Base-by-base conservation (phyloP, 1,140 invertebrate species). In the Catajapyx aquilonaris region DNA sequence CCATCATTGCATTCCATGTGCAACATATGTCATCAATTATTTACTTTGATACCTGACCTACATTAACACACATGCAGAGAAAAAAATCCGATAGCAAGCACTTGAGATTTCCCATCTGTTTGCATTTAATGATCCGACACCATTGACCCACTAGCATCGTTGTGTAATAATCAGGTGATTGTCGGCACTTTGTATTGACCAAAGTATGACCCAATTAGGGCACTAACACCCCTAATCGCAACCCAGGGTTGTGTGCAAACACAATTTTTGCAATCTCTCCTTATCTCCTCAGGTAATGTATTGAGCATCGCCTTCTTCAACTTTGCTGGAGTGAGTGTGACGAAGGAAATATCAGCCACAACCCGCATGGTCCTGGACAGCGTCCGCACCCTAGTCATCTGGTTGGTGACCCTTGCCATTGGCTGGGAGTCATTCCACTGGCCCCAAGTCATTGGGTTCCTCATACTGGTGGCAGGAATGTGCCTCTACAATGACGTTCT, bases 261-360 rank as follows among this genome's bases (percentile, higher is more conserved):
- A 1, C n/a, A 30, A 2, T n/a, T 30, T 0, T 18, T 15, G 35
- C n/a, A n/a, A n/a, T n/a, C n/a, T n/a, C n/a, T 47, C 30, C 15
- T 23, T 20, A 68, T 28, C 13, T 47, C 68, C 50, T 23, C 56
- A 71, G 81, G 81, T 42, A 90, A 83, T 13, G 68, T 81, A 10
- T 49, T 91, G 4, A 91, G 85, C 37, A 94, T 94, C 46, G 87
- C 88, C 2, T 88, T 95, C 53, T 95, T 94, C 61, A 95, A 95
- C 55, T 96, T 90, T 60, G 76, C 86, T 51, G 90, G 90, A 16
- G 76, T 96, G 17, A 85, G 76, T 51, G 81, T 97, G n/a, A 90
- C 88, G 0, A 94, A 94, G 61, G 81, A 91, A 57, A 68, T 86
- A 42, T 85, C 76, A 31, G 86, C 87, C 10, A 91, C 85, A 1